Conservation (phyloP, 2,113 vertebrate species). For the Gymnarchus niloticus region DNA sequence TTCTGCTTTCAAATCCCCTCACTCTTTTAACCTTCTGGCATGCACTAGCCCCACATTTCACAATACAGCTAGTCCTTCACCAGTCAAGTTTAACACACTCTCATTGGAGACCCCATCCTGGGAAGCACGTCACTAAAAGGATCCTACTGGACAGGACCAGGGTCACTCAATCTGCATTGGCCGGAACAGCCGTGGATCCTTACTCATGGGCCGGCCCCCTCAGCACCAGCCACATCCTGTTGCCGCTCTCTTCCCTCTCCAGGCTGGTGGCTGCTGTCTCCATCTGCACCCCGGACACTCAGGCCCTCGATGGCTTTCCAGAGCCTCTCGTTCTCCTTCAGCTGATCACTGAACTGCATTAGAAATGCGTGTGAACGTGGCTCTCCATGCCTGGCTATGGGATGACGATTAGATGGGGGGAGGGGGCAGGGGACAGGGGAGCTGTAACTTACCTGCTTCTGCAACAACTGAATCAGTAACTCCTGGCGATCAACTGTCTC, state of each 20-base stretch:
- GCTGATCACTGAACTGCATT: conserved; percentile 57
- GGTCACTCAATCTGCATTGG: neutral
- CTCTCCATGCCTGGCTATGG: neutral
- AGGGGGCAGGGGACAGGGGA: neutral
- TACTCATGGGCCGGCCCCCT: neutral
- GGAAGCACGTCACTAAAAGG: neutral
- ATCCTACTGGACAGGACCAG: conserved; percentile 10
- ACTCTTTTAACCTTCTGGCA: neutral
- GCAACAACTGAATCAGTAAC: conserved; percentile 57
- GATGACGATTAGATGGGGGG: neutral
- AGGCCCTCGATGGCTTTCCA: conserved; percentile 54
- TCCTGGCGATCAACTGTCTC: conserved; percentile 57
- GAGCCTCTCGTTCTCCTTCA: conserved; percentile 61
- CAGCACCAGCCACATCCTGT: neutral
- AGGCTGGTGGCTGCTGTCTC: conserved; percentile 22
- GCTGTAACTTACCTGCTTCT: conserved; percentile 58
- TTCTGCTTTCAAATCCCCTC: neutral
- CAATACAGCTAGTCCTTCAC: neutral
- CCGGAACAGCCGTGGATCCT: neutral
- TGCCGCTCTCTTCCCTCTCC: conserved; percentile 31
- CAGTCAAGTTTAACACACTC: conserved; percentile 9
- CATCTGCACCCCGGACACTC: conserved; percentile 29
- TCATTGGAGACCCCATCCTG: neutral
- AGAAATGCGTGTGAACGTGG: neutral
- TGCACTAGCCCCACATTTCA: conserved; percentile 8